A percentile compares a stretch with the other conserved stretches of the same genome.
These are phyloP conservation scores for Acanthopagrus latus DNA, from an alignment of 2,797 vertebrate species.

Conservation along the genomic window DNA sequence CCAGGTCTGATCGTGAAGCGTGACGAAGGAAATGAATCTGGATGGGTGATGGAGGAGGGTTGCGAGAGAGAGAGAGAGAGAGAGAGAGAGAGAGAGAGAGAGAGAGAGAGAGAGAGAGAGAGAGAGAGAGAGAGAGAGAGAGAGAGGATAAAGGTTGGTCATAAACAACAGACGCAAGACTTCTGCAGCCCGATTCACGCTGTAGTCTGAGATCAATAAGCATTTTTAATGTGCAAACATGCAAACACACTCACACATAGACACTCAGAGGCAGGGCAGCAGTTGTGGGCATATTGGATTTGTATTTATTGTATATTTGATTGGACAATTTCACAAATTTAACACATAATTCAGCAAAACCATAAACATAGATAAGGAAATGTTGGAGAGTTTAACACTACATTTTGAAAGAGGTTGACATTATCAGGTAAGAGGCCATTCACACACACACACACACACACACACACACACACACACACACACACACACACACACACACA, in stretches of 20 bases:
- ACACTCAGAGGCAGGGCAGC: not conserved
- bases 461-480: not conserved
- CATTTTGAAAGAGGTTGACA: not conserved
- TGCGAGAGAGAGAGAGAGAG: slow-evolving; percentile 18
- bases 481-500: not conserved
- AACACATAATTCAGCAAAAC: not conserved
- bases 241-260: not conserved
- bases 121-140: slow-evolving; percentile 53
- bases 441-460: not conserved
- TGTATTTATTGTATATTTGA: not conserved
- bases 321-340: not conserved
- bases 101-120: no score
- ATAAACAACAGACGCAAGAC: slow-evolving; percentile 65
- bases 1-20: slow-evolving; percentile 38
- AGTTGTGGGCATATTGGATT: not conserved
- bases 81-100: no score
- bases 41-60: slow-evolving; percentile 19
- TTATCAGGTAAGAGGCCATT: not conserved
- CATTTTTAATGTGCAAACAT: slow-evolving; percentile 23
- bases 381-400: not conserved
- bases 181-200: slow-evolving; percentile 46
- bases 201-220: slow-evolving; percentile 61
- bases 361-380: not conserved
- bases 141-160: slow-evolving; percentile 54
- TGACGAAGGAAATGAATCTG: slow-evolving; percentile 44